A percentile compares a stretch with the other conserved stretches of the same genome.
Evolutionary conservation across 1,140 invertebrate genomes (phyloP).

Genomic region (Plutomurus gul): DNA sequence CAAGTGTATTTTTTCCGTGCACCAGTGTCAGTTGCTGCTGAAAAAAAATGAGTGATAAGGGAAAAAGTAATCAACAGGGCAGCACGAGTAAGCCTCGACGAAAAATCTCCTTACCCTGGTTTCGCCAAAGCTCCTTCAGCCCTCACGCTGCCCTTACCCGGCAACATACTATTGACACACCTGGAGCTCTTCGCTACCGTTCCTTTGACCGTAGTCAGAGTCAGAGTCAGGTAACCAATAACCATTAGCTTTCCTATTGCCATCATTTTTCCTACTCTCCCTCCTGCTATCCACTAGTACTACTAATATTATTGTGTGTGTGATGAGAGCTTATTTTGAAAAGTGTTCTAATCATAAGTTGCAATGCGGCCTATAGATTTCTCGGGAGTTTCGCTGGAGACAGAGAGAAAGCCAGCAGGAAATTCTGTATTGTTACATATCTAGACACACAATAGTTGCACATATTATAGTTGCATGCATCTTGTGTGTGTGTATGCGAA

Average conservation of each 20-base stretch:
- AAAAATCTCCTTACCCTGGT: conserved; percentile 88
- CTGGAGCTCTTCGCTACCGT: conserved; percentile 69
- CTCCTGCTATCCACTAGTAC: not conserved
- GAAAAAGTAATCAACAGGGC: conserved; percentile 39
- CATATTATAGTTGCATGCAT: not conserved
- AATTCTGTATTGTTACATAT: too few relatives aligned
- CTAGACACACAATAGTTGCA: not conserved
- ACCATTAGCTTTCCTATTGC: not conserved
- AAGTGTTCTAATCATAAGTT: too few relatives aligned
- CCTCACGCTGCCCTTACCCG: conserved; percentile 72
- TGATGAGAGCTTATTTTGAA: too few relatives aligned
- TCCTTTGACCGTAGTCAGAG: conserved; percentile 40
- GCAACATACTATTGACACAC: conserved; percentile 87
- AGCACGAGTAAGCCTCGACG: conserved; percentile 66
- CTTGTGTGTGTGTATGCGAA: not conserved
- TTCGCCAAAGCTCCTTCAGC: conserved; percentile 74
- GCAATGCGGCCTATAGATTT: too few relatives aligned
- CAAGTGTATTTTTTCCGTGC: too few relatives aligned
- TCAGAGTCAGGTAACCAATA: conserved; percentile 34
- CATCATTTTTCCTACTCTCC: not conserved
- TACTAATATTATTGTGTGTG: not conserved
- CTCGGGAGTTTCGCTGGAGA: too few relatives aligned
- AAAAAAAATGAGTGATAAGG: conserved; percentile 50
- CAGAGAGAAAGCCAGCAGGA: too few relatives aligned
- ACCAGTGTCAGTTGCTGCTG: too few relatives aligned